A percentile compares a stretch with the other conserved stretches of the same genome.
Evolutionary conservation across 1,140 invertebrate genomes (phyloP).

Genomic region (fruit fly (Drosophila melanogaster)): Release_6_plus_ISO1_MT NT_037436.4:15634501-15635000

Average conservation of each 20-base stretch:
- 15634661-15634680: conserved; percentile 60
- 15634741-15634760: neutral
- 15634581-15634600: conserved; percentile 27
- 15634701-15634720: conserved; percentile 40
- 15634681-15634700: conserved; percentile 67
- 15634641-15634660: conserved; percentile 17
- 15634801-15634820: too few relatives aligned
- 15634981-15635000: neutral
- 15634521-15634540: conserved; percentile 45
- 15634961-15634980: neutral
- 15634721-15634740: neutral
- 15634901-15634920: too few relatives aligned
- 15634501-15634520: conserved; percentile 12
- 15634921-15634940: too few relatives aligned
- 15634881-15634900: too few relatives aligned
- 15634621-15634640: conserved; percentile 7
- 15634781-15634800: neutral
- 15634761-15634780: neutral
- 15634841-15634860: too few relatives aligned
- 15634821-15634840: too few relatives aligned
- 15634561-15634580: conserved; percentile 27
- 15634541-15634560: conserved; percentile 27
- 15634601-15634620: conserved; percentile 21
- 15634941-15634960: too few relatives aligned
- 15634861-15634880: too few relatives aligned